Evolutionary conservation across 2,888 invertebrate genomes (phyloP), one percentile per base, ranked within the genome.

Genomic region (Neocrepidodera transversa): DNA sequence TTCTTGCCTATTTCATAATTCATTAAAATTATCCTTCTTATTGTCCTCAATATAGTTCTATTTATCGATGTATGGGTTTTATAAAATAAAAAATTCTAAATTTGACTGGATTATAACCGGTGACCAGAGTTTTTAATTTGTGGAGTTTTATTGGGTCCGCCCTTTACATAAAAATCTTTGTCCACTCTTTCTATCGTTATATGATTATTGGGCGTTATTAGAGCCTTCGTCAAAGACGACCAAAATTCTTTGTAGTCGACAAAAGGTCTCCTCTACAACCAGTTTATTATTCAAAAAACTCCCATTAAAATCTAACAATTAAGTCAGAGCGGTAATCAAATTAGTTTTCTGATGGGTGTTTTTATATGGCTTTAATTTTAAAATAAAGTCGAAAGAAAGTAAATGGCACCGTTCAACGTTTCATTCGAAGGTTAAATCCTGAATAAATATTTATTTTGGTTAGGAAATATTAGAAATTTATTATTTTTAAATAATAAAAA

Each of bases 201-300:
- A 54, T 42, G 54, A 54, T 54, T 54, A 54, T 54, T 54, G 54
- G 54, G 54, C 45, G 54, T 54, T 54, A 54, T 54, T 45, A 54
- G 36, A 45, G 51, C 36, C 54, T 45, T 47, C 45, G 53, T 54
- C 53, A 54, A 45, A 54, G 53, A 43, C 45, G 53, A 54, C 13
- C 26, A 36, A 54, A 54, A 36, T 54, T 54, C 54, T 54, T 54
- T 54, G 54, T 54, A 54, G 17, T 54, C 45, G 10, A 54, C 47
- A 54, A 54, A 45, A 54, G 54, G 54, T 45, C 26, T 45, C 45
- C 23, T 35, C 45, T 35, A 13, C 47, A 36, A 45, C 45, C 47
- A 54, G 45, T 54, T 54, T 45, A 54, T 54, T 54, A 54, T 54
- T 54, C 35, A 45, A 36, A 54, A 40, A 51, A 54, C 32, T 32